Evolutionary conservation across 2,888 invertebrate species (phyloP).

Genomic region (Drosophila merina): DNA sequence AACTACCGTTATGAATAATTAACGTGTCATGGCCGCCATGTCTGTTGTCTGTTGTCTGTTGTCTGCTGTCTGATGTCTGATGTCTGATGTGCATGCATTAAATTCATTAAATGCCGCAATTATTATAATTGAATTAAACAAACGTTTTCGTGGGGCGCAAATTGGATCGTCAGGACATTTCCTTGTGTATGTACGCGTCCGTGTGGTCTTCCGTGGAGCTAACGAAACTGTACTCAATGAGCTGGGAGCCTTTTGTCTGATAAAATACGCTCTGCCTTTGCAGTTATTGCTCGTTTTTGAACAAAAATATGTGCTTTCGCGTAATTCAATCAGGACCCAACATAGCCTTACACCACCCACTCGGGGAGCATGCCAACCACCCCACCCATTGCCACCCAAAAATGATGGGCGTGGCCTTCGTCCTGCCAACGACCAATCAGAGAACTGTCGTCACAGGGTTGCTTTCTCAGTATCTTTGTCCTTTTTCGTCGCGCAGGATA

Average conservation of each 20-base stretch:
- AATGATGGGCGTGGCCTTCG: constrained; percentile 10
- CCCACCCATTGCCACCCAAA: constrained; percentile 10
- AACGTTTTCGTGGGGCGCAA: constrained; percentile 47
- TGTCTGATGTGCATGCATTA: constrained; percentile 73
- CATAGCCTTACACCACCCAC: constrained; percentile 62
- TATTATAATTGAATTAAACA: constrained; percentile 83
- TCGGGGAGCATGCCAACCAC: not conserved
- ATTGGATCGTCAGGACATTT: constrained; percentile 8
- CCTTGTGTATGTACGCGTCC: not conserved
- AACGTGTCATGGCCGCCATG: constrained; percentile 77
- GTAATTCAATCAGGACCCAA: constrained; percentile 75
- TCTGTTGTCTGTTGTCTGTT: constrained; percentile 50
- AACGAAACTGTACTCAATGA: constrained; percentile 63
- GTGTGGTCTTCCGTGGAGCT: constrained; percentile 13
- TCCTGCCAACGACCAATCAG: constrained; percentile 53
- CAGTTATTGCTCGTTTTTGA: constrained; percentile 57
- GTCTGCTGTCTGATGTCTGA: constrained; percentile 53
- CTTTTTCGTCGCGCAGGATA: constrained; percentile 36
- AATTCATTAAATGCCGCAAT: constrained; percentile 83
- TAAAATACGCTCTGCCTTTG: constrained; percentile 11
- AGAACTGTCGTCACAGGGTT: constrained; percentile 37
- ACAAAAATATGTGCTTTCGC: constrained; percentile 70
- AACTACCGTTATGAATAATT: constrained; percentile 73
- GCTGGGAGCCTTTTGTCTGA: constrained; percentile 22
- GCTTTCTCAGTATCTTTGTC: constrained; percentile 52